Percentiles rank a stretch among this genome's conserved stretches.
Conservation (phyloP, 2,888 invertebrate species). For the Hetaerina titia region DNA sequence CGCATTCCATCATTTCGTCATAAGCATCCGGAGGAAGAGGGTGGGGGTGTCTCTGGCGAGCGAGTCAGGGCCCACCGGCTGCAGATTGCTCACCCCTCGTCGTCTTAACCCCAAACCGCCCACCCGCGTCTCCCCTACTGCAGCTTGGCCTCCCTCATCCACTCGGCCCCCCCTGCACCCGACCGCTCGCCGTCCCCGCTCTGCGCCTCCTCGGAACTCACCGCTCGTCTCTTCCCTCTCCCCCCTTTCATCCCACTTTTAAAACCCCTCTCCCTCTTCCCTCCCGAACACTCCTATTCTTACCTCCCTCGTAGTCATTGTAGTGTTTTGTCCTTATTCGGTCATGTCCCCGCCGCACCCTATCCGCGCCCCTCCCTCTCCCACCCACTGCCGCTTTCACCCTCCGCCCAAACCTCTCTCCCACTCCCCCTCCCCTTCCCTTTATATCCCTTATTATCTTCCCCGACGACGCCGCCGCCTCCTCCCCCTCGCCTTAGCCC, state of each 20-base stretch:
- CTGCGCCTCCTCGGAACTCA: neutral
- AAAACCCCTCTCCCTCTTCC: neutral
- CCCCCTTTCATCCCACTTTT: too few species aligned
- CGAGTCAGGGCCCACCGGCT: neutral
- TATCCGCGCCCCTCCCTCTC: neutral
- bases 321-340: constrained; percentile 29
- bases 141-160: neutral
- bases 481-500: neutral
- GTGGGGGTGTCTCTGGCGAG: neutral
- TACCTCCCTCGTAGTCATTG: neutral
- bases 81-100: neutral
- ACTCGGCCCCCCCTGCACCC: neutral
- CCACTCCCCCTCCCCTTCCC: neutral
- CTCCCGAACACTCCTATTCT: neutral
- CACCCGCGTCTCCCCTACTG: neutral
- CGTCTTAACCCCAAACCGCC: neutral
- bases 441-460: constrained; percentile 17
- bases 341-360: constrained; percentile 34
- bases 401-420: neutral
- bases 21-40: neutral
- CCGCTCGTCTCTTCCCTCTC: neutral
- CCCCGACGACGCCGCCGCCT: neutral
- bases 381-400: neutral
- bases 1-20: too few species aligned
- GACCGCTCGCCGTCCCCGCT: neutral